phyloP scores from a whole-genome alignment of 2,113 vertebrate genomes.

The Callorhinus ursinus region DNA sequence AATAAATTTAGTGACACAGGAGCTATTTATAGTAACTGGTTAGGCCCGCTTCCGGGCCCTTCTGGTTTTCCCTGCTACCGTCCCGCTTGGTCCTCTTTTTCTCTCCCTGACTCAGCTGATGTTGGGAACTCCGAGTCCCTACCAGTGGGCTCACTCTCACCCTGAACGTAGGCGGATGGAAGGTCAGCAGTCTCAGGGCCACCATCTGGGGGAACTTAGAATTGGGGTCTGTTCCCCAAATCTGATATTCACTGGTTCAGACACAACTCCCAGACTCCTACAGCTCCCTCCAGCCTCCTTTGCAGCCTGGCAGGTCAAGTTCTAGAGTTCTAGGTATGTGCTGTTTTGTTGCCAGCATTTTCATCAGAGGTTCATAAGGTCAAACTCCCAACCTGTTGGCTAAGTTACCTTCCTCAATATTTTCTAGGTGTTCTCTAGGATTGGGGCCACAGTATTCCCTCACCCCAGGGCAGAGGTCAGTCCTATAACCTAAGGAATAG shows the following conservation, averaged over 20 bases:
- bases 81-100: not conserved
- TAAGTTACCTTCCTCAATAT: not conserved
- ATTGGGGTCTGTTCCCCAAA: not conserved
- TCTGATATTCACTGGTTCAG: not conserved
- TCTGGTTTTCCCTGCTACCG: not conserved
- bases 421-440: not conserved
- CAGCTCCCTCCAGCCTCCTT: not conserved
- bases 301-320: not conserved
- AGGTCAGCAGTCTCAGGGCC: not conserved
- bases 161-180: not conserved
- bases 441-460: not conserved
- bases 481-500: not conserved
- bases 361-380: not conserved
- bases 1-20: not conserved
- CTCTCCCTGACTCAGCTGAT: not conserved
- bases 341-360: not conserved
- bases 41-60: not conserved
- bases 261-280: not conserved
- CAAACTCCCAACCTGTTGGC: not conserved
- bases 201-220: not conserved
- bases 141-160: not conserved
- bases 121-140: not conserved
- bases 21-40: not conserved
- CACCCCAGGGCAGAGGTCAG: not conserved
- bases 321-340: not conserved